Evolutionary conservation across 2,797 vertebrate genomes (phyloP), one percentile per base, ranked within the genome.

Genomic region (Cryptoprocta ferox): DNA sequence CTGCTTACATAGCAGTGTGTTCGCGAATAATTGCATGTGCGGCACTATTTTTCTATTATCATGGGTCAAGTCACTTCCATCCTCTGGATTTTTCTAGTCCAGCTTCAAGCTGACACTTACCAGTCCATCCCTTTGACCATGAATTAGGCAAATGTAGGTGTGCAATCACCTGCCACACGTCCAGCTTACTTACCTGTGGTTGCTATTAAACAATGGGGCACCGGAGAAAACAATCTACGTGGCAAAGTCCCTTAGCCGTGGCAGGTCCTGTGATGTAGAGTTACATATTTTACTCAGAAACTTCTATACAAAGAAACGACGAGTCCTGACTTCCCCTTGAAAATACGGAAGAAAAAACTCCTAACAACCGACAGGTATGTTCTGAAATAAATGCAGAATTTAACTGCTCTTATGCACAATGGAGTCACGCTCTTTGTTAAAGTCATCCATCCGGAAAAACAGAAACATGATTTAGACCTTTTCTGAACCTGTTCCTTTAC

Each of bases 401-500:
- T n/a, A 95, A 73, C 26, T 11, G 73, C 94, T 83, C 95, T 83
- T 50, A 50, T 2, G 61, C 12, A 92, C 48, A 15, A 3, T 11
- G 32, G 84, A 16, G 0, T 1, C 66, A 0, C 2, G 45, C 93
- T 92, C 63, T 89, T 94, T 18, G 83, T 56, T 39, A 12, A 92
- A 97, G 96, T 78, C 39, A 88, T 70, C 6, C 19, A 76, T 18
- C 81, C 89, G 66, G 73, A 45, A 95, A 96, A 97, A 45, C 0
- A 14, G 95, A 98, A 96, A 96, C 35, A 71, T 92, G 95, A 94
- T 90, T 97, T 89, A 94, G 95, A 81, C 37, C 68, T 89, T 95
- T 59, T 61, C 56, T 30, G 94, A 94, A 48, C 85, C 63, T 70
- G 37, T 91, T 45, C 19, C 56, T 83, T 70, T 89, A 48, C 78